Evolutionary conservation across 2,888 invertebrate genomes (phyloP).

Genomic region (Polyommatus icarus): DNA sequence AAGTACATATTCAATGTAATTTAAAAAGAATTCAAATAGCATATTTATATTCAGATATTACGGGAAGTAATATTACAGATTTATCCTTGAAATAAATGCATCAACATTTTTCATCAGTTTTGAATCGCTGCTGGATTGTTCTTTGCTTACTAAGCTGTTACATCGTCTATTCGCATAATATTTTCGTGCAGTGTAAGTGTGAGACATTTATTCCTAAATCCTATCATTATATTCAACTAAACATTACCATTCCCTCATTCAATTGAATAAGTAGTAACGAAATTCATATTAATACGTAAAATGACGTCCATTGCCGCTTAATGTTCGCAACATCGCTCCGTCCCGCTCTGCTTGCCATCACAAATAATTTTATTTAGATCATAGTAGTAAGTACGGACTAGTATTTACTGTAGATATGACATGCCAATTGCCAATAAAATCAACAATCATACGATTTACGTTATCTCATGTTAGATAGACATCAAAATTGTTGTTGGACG

Average conservation of each 20-base stretch:
- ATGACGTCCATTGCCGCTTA: slow-evolving; percentile 18
- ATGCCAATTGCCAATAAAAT: slow-evolving; percentile 17
- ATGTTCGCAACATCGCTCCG: slow-evolving; percentile 37
- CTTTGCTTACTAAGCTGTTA: too few relatives aligned
- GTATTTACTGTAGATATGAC: slow-evolving; percentile 28
- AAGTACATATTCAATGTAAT: too few relatives aligned
- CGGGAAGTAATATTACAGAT: too few relatives aligned
- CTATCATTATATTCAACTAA: not conserved
- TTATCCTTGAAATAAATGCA: too few relatives aligned
- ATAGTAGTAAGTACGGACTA: not conserved
- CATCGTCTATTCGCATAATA: too few relatives aligned
- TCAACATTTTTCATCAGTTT: too few relatives aligned
- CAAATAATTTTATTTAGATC: slow-evolving; percentile 41
- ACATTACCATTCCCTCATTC: not conserved
- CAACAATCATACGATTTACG: not conserved
- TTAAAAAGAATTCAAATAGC: too few relatives aligned
- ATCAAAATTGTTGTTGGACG: not conserved
- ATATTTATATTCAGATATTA: too few relatives aligned
- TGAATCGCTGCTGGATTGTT: too few relatives aligned
- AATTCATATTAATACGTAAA: not conserved
- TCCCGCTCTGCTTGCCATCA: slow-evolving; percentile 42
- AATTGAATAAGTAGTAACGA: not conserved
- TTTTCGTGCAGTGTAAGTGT: too few relatives aligned
- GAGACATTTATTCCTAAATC: not conserved
- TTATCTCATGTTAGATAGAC: slow-evolving; percentile 12